Conservation (phyloP, 2,797 vertebrate species). For the Propithecus deckenii region DNA sequence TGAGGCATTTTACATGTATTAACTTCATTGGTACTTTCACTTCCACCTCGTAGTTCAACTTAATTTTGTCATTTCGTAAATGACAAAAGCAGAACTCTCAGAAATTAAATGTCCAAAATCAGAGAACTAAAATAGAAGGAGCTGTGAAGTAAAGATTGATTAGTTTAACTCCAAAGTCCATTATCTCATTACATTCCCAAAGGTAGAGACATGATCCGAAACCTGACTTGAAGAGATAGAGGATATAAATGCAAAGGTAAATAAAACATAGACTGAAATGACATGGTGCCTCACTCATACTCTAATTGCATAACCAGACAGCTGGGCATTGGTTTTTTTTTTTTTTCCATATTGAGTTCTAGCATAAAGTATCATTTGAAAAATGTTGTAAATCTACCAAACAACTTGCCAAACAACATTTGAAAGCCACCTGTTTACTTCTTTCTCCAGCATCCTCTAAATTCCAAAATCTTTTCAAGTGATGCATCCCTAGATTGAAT, state of each 20-base stretch:
- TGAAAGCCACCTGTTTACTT: not conserved
- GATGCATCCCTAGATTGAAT: not conserved
- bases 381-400: not conserved
- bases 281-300: fast-evolving
- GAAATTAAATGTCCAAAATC: not conserved
- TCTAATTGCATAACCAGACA: not conserved
- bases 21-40: not conserved
- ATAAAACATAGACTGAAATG: not conserved
- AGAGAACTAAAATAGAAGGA: not conserved
- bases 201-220: not conserved
- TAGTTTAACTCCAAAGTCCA: not conserved
- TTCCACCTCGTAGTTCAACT: not conserved
- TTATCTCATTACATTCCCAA: not conserved
- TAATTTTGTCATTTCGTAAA: not conserved
- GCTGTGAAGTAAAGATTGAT: not conserved
- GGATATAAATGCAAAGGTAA: not conserved
- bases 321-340: not conserved
- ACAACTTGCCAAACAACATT: not conserved
- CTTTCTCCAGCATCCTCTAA: not conserved
- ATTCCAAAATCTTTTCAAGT: not conserved
- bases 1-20: not conserved
- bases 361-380: not conserved
- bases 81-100: not conserved
- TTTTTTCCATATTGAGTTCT: not conserved
- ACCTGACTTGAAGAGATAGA: not conserved